Percentiles rank a stretch among this genome's conserved stretches.
Evolutionary conservation across 1,140 invertebrate species (phyloP).

Genomic region (Ruditapes philippinarum): DNA sequence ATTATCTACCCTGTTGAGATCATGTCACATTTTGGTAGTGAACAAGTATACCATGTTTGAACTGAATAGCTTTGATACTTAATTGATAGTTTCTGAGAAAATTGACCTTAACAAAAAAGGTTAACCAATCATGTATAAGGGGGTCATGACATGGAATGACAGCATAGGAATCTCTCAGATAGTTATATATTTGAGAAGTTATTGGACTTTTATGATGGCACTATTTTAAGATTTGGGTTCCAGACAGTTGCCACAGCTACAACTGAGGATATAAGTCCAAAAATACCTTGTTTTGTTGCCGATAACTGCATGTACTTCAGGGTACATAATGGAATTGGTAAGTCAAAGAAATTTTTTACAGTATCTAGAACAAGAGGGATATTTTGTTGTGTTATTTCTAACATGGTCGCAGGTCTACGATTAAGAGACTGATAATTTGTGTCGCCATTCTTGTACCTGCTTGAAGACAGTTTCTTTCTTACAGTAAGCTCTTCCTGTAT

Average conservation of each 20-base stretch:
- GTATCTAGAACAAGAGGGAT: conserved; percentile 91
- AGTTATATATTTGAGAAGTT: too few species aligned
- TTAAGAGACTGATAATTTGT: conserved; percentile 36
- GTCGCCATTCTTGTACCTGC: conserved; percentile 85
- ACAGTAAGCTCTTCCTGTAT: conserved; percentile 86
- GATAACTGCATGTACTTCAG: conserved; percentile 92
- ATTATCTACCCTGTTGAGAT: too few species aligned
- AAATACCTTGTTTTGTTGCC: conserved; percentile 91
- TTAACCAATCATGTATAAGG: too few species aligned
- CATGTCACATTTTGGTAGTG: too few species aligned
- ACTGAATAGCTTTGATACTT: too few species aligned
- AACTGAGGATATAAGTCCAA: conserved; percentile 93
- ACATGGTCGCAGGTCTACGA: conserved; percentile 48
- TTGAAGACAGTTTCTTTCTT: conserved; percentile 68
- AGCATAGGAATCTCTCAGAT: too few species aligned
- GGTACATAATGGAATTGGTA: conserved; percentile 93
- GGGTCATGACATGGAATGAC: too few species aligned
- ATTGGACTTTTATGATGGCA: conserved; percentile 77
- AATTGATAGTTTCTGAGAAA: too few species aligned
- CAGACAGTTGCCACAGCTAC: conserved; percentile 92
- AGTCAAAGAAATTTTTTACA: conserved; percentile 94
- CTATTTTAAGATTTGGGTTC: conserved; percentile 89
- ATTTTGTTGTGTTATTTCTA: conserved; percentile 77
- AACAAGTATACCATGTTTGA: too few species aligned
- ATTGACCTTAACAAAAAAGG: too few species aligned